Evolutionary conservation across 2,888 invertebrate genomes (phyloP), one percentile per base, ranked within the genome.

Genomic region (Oithona nana): DNA sequence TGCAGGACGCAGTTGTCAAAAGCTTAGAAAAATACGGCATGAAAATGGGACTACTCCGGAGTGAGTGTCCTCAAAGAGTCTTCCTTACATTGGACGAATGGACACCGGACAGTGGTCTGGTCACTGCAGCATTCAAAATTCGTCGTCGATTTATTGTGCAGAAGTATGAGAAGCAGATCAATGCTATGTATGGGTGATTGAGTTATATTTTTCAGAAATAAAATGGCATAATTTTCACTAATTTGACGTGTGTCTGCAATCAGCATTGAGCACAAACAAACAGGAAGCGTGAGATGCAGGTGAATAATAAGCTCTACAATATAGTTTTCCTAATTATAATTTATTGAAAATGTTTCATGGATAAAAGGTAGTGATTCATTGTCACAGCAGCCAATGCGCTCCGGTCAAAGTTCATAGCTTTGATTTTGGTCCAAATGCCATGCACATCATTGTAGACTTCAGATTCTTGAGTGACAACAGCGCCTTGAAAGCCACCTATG

Each of bases 41-140:
- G 39, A 71, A 72, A 67, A 68, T 73, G 73, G 65, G 70, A 3
- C 59, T 59, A n/a, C 22, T 26, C 2, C 20, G 20, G 50, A 22
- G 48, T 65, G 77, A 78, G 68, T 72, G 76, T 50, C 78, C 78
- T 1, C 68, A 71, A 64, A 72, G 71, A 64, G 67, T 77, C 26
- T 69, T 69, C 61, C 68, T 79, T 30, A 72, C 73, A 58, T 66
- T 71, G 1, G 78, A 78, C 48, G 69, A 71, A 1, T 78, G 78
- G 78, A 74, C 75, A 64, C 77, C 78, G 8, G 76, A 76, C 61
- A 71, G 72, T 4, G 78, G 78, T 28, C 72, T 78, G 16, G 75
- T 78, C 22, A 78, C 78, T 1, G 78, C 77, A 65, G 77, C 78
- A n/a, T 73, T 77, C 68, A 78, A 78, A 68, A 71, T 78, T 65